Conservation (phyloP, 2,797 vertebrate genomes). For the Miichthys miiuy region DNA sequence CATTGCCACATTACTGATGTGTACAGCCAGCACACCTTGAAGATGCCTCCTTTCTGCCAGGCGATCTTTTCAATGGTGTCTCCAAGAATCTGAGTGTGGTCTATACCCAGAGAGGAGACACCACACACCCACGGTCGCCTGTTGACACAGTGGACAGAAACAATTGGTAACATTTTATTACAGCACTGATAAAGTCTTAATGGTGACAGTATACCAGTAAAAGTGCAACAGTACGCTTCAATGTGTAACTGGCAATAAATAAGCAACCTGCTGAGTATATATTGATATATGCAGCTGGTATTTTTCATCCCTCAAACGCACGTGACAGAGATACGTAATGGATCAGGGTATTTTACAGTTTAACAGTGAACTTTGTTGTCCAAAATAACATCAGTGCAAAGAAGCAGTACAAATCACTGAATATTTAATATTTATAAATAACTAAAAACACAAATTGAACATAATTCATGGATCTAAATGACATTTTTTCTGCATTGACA, state of each 20-base stretch:
- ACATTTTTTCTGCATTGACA: too few species aligned
- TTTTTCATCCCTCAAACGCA: too few species aligned
- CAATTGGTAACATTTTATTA: neutral
- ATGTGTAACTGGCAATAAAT: neutral
- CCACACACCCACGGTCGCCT: slow-evolving; percentile 95
- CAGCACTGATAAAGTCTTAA: neutral
- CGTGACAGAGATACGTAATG: too few species aligned
- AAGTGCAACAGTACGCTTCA: neutral
- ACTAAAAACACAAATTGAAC: too few species aligned
- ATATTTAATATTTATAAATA: too few species aligned
- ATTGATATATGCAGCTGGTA: too few species aligned
- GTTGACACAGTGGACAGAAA: slow-evolving; percentile 5
- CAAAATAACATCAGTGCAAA: too few species aligned
- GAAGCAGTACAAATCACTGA: too few species aligned
- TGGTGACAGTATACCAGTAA: neutral
- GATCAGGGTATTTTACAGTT: too few species aligned
- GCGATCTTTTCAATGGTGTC: slow-evolving; percentile 96
- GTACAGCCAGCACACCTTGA: slow-evolving; percentile 88
- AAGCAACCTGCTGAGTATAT: neutral
- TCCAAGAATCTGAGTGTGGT: slow-evolving; percentile 95
- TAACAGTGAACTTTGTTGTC: too few species aligned
- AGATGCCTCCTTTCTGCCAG: slow-evolving; percentile 98
- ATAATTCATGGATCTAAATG: too few species aligned
- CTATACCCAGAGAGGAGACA: slow-evolving; percentile 92
- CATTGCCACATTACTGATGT: neutral